Conservation (phyloP, 2,888 invertebrate species). For the Metallyticus violacea region DNA sequence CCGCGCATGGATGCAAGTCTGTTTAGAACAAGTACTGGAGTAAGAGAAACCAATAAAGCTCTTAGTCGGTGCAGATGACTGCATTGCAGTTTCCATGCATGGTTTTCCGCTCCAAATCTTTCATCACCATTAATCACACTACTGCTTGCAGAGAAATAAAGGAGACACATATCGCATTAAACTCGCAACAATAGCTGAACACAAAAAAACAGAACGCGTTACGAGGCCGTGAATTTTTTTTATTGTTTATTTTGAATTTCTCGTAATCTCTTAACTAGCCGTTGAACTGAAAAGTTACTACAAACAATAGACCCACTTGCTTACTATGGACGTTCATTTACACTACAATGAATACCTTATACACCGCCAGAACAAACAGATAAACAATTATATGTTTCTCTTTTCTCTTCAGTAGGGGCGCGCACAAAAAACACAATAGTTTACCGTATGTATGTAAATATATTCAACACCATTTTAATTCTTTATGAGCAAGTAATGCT, state of each 20-base stretch:
- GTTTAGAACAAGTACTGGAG: too few species aligned
- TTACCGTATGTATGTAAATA: background rate
- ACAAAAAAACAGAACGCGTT: too few species aligned
- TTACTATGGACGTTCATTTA: background rate
- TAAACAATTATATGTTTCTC: background rate
- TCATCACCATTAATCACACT: background rate
- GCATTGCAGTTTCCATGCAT: too few species aligned
- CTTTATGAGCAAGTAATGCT: background rate
- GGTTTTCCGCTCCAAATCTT: too few species aligned
- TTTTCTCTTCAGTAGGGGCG: background rate
- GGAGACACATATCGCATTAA: background rate
- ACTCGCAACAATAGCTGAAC: background rate
- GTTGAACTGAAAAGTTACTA: background rate
- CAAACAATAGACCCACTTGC: background rate
- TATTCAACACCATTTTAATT: background rate
- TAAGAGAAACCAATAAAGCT: too few species aligned
- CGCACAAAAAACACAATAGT: background rate
- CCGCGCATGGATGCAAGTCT: too few species aligned
- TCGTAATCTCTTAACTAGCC: background rate
- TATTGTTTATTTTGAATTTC: background rate
- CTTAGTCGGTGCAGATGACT: too few species aligned
- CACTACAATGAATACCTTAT: background rate
- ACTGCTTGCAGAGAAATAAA: background rate
- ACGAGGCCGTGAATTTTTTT: too few species aligned
- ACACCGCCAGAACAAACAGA: background rate